Conservation (phyloP, 2,888 invertebrate genomes). For the Ferrisia virgata region DNA sequence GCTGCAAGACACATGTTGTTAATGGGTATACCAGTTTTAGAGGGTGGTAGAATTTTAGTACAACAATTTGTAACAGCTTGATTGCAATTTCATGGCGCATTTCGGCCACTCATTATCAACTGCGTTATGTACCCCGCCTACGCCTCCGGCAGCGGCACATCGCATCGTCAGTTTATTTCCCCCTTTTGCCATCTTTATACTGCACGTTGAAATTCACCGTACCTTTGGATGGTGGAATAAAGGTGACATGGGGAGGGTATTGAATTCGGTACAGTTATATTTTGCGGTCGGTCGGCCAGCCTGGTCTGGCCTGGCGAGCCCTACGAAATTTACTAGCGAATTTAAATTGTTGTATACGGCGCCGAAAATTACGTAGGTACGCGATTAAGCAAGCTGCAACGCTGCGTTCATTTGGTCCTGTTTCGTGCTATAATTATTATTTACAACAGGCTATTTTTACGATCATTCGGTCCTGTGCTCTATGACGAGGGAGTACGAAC, state of each 20-base stretch:
- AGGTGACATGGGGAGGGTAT: neutral
- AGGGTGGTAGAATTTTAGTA: conserved; percentile 18
- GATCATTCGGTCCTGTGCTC: neutral
- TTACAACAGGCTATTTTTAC: neutral
- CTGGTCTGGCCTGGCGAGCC: neutral
- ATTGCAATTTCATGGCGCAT: conserved; percentile 36
- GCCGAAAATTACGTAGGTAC: neutral
- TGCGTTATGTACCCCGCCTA: neutral
- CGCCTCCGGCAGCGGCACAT: neutral
- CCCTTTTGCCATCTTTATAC: too few species aligned
- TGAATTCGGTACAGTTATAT: neutral
- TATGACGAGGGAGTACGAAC: neutral
- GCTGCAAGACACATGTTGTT: conserved; percentile 21
- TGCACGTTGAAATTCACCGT: too few species aligned
- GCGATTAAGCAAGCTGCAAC: neutral
- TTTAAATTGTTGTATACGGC: neutral
- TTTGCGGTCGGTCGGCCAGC: neutral
- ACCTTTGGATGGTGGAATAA: neutral
- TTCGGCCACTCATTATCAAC: conserved; percentile 28
- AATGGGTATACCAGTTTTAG: conserved; percentile 10
- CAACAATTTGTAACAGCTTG: conserved; percentile 43
- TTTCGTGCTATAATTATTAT: neutral
- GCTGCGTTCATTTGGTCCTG: neutral
- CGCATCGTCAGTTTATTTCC: neutral
- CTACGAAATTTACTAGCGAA: neutral